A percentile compares a stretch with the other conserved stretches of the same genome.
These are phyloP conservation scores for Limnephilus marmoratus DNA, from an alignment of 2,888 invertebrate species.

Conservation along the genomic window DNA sequence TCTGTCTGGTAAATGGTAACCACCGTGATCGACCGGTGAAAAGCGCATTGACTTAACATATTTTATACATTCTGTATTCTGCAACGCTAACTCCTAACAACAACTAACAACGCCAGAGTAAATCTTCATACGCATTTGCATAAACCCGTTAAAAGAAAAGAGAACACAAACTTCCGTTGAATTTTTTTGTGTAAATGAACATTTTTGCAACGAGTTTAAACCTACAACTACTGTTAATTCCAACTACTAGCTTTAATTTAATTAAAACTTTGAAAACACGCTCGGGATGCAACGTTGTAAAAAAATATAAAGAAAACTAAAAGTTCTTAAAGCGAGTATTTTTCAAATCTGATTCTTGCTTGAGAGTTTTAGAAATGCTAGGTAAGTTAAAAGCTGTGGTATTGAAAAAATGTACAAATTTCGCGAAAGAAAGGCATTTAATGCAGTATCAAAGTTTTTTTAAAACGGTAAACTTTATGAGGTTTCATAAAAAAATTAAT, in stretches of 20 bases:
- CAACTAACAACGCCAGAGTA: background rate
- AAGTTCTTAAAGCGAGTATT: background rate
- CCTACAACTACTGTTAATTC: background rate
- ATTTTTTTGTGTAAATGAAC: background rate
- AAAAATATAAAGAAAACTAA: background rate
- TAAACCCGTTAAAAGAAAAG: background rate
- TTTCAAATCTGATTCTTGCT: background rate
- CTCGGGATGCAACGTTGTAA: background rate
- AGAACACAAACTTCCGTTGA: background rate
- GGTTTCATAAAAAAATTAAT: too few relatives aligned
- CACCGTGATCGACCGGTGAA: background rate
- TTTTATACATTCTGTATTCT: background rate
- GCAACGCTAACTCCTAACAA: background rate
- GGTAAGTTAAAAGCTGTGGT: too few relatives aligned
- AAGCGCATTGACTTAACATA: background rate
- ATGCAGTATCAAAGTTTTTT: background rate
- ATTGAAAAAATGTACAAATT: background rate
- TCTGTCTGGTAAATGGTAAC: background rate
- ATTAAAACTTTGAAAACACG: background rate
- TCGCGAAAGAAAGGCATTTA: background rate
- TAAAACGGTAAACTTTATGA: too few relatives aligned
- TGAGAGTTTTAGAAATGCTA: background rate
- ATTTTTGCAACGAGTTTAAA: background rate
- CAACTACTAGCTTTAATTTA: background rate
- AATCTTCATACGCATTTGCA: conserved; percentile 2